A percentile compares a stretch with the other conserved stretches of the same genome.
Conservation (phyloP, 2,113 vertebrate species). For the Clarias batrachus region DNA sequence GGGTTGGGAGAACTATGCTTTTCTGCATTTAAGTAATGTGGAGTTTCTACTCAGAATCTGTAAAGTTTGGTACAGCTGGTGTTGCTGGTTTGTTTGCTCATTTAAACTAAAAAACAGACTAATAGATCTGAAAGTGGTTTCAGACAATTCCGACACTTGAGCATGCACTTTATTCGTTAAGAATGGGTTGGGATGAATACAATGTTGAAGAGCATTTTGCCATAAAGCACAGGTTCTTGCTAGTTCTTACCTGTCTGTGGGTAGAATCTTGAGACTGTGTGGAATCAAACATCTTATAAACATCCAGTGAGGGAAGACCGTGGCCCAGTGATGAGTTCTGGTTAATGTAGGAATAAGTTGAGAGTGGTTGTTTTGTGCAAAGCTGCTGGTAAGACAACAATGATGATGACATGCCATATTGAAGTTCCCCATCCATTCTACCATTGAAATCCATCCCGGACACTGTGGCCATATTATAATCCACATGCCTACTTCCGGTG, state of each 20-base stretch:
- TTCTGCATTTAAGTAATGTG: neutral
- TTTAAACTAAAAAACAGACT: neutral
- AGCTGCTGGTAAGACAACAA: constrained; percentile 38
- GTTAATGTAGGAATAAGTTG: constrained; percentile 47
- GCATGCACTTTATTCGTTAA: neutral
- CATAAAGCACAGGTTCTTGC: neutral
- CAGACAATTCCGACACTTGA: neutral
- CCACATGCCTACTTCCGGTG: neutral
- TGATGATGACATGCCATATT: constrained; percentile 15
- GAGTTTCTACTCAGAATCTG: neutral
- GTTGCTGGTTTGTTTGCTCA: neutral
- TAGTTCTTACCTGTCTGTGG: constrained; percentile 61
- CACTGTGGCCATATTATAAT: constrained; percentile 37
- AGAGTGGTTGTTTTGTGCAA: constrained; percentile 43
- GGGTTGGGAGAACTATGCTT: neutral
- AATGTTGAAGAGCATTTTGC: neutral
- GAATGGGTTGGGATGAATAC: neutral
- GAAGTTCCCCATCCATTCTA: constrained; percentile 33
- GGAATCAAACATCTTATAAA: constrained; percentile 54
- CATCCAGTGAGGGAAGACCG: constrained; percentile 51
- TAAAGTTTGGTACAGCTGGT: neutral
- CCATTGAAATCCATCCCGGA: constrained; percentile 33
- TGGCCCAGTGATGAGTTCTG: constrained; percentile 59
- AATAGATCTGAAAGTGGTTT: neutral
- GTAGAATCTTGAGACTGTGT: constrained; percentile 42